Conservation (phyloP, 2,797 vertebrate genomes). For the Mormyrops attenuatus region DNA sequence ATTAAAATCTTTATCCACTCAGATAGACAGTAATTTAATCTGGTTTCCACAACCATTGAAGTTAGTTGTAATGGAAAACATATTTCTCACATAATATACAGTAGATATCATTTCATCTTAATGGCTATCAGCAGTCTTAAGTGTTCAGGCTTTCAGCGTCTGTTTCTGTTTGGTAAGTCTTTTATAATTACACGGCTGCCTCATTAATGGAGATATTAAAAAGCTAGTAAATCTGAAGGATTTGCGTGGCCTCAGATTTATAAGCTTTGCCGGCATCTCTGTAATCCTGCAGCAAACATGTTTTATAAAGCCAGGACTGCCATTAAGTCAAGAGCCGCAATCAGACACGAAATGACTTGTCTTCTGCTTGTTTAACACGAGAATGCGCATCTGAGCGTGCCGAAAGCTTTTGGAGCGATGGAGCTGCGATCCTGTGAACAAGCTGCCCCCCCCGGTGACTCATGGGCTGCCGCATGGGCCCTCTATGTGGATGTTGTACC, state of each 20-base stretch:
- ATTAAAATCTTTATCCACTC: neutral
- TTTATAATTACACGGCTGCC: neutral
- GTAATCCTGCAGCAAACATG: constrained; percentile 5
- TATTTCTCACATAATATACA: neutral
- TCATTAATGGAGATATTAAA: neutral
- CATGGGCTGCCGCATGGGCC: neutral
- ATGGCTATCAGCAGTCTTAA: neutral
- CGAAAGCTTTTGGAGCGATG: neutral
- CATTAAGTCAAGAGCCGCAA: neutral
- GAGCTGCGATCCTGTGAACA: neutral
- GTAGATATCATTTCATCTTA: neutral
- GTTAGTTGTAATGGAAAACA: neutral
- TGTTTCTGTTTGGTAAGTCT: neutral
- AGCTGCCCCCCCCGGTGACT: neutral
- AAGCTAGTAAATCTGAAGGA: neutral
- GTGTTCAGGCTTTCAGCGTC: neutral
- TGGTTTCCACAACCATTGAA: neutral
- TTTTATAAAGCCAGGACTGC: neutral
- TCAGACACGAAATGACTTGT: neutral
- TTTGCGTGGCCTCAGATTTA: neutral
- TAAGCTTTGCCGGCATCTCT: neutral
- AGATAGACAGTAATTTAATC: neutral
- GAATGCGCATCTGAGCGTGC: neutral
- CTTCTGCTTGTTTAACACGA: neutral
- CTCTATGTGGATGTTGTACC: neutral